A percentile compares a stretch with the other conserved stretches of the same genome.
Conservation (phyloP, 37 sponge, comb jelly and placozoan species). For the Beroe forskalii region DNA sequence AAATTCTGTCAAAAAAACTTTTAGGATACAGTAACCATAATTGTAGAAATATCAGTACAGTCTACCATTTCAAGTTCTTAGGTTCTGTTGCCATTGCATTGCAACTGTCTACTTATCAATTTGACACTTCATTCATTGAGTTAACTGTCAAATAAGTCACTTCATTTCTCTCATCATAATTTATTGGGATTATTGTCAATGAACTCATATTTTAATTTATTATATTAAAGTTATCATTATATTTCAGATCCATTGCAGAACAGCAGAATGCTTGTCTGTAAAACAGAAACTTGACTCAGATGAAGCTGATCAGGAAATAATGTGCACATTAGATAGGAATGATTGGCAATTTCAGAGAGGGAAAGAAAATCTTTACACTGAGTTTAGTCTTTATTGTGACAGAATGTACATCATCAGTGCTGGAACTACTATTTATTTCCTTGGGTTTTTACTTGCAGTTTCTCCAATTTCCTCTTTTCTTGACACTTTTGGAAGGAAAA, state of each 20-base stretch:
- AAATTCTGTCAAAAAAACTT: too few species aligned
- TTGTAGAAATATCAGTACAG: too few species aligned
- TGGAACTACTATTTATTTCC: slow-evolving; percentile 29
- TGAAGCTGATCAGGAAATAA: not conserved
- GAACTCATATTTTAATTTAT: too few species aligned
- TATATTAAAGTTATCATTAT: too few species aligned
- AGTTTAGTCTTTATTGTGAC: slow-evolving; percentile 52
- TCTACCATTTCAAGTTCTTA: too few species aligned
- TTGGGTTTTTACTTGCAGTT: slow-evolving; percentile 46
- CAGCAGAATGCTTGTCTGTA: not conserved
- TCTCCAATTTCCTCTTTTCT: not conserved
- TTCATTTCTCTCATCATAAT: too few species aligned
- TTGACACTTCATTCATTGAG: too few species aligned
- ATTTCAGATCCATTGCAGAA: not conserved
- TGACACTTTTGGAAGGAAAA: slow-evolving; percentile 4
- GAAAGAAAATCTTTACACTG: not conserved
- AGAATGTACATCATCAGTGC: slow-evolving; percentile 3
- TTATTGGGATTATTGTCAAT: not conserved
- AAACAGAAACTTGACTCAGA: not conserved
- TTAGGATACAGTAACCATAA: too few species aligned
- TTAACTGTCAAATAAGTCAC: too few species aligned
- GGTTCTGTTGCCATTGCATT: too few species aligned
- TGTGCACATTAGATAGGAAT: not conserved
- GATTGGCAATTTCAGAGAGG: not conserved
- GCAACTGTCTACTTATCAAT: too few species aligned